Evolutionary conservation across 2,888 invertebrate genomes (phyloP), one percentile per base, ranked within the genome.

Genomic region (Gibbula magus): DNA sequence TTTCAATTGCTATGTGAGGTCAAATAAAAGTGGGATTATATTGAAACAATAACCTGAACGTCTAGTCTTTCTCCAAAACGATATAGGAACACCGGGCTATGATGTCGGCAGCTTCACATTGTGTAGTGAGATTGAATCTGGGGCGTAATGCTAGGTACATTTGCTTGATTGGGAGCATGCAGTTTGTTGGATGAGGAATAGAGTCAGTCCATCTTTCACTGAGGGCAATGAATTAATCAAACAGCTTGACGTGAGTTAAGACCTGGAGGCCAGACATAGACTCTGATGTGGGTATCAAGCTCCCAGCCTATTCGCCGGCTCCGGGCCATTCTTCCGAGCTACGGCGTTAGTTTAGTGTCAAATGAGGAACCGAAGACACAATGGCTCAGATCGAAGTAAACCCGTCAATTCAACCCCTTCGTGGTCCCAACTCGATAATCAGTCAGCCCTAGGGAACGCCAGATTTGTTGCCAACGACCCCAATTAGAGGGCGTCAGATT

Each of bases 391-490:
- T 70, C 70, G 70, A 70, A 35, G 20, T 35, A 32, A 35, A 54
- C 35, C 54, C 53, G 75, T 75, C 75, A 75, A 75, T 54, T 54
- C 75, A 75, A 54, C 35, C 52, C 39, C 75, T 52, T 25, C 52
- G 20, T 52, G 32, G 54, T n/a, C 32, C 32, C 54, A 2, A 53
- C 75, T 75, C 53, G 75, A 75, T 75, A 75, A 75, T 75, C 75
- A 75, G 53, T 29, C 54, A 35, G 75, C 75, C 53, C 75, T 4
- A 75, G 75, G 75, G 75, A 39, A 75, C 35, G 25, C 32, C 32
- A 75, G 53, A 75, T 75, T 54, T 53, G 52, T 54, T 52, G 53
- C 75, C 75, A 75, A 75, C 75, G 75, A 75, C 75, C 75, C 75
- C 54, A 75, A 75, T 75, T 75, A 75, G 75, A 29, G 10, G 32